Percentiles rank a stretch among this genome's conserved stretches.
Conservation (phyloP, 2,113 vertebrate species). For the Pelvicachromis taeniatus region DNA sequence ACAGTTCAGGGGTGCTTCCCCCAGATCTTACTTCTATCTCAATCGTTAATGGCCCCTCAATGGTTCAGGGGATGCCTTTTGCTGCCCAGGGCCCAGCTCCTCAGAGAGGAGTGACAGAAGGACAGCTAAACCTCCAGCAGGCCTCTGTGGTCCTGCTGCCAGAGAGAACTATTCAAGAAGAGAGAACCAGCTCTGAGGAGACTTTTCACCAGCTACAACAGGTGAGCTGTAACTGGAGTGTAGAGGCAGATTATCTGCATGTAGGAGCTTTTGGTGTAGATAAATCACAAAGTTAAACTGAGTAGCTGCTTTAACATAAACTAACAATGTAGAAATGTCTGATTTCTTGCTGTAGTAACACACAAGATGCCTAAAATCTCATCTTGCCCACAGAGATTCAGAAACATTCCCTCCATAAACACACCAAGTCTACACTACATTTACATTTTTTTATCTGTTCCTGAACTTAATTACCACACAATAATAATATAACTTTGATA, state of each 20-base stretch:
- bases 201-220: constrained; percentile 59
- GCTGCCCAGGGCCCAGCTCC: constrained; percentile 49
- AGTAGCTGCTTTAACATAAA: neutral
- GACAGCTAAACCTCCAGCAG: constrained; percentile 62
- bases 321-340: neutral
- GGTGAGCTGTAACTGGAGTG: constrained; percentile 39
- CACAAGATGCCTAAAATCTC: neutral
- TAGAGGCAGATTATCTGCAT: neutral
- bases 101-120: constrained; percentile 33
- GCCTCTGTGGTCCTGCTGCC: constrained; percentile 71
- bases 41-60: constrained; percentile 66
- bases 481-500: neutral
- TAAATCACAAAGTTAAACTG: neutral
- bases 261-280: neutral
- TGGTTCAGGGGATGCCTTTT: constrained; percentile 71
- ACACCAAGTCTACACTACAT: neutral
- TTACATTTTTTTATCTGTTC: neutral
- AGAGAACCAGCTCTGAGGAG: constrained; percentile 51
- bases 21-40: constrained; percentile 71
- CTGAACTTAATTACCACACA: neutral
- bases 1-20: constrained; percentile 62
- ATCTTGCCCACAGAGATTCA: neutral
- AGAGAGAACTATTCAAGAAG: constrained; percentile 57
- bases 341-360: neutral
- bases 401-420: neutral